A percentile compares a stretch with the other conserved stretches of the same genome.
phyloP scores from a whole-genome alignment of 2,888 invertebrate genomes.

The Argyresthia goedartella region DNA sequence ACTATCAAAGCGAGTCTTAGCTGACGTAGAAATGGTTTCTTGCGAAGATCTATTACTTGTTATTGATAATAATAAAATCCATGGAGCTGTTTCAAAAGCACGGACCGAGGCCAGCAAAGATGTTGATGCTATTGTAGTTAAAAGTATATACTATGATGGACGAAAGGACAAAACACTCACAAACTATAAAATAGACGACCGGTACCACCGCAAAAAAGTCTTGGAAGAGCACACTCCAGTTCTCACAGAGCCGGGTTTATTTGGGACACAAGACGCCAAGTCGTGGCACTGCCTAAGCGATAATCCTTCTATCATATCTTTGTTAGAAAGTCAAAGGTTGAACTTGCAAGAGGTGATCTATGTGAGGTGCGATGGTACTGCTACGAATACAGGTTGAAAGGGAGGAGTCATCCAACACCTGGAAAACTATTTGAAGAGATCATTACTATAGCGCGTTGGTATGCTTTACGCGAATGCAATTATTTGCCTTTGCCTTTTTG shows the following conservation, averaged over 20 bases:
- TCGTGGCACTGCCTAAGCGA: not conserved
- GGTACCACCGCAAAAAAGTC: not conserved
- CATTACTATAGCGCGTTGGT: not conserved
- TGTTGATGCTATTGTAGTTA: too few species aligned
- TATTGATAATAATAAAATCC: too few species aligned
- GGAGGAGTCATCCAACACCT: slow-evolving; percentile 7
- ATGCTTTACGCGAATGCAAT: not conserved
- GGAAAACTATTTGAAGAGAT: not conserved
- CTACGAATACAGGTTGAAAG: slow-evolving; percentile 16
- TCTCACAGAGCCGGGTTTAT: too few species aligned
- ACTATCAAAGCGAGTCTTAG: slow-evolving; percentile 13
- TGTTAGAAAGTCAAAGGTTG: not conserved
- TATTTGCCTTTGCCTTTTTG: too few species aligned
- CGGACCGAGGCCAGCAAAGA: too few species aligned
- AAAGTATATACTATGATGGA: slow-evolving; percentile 16
- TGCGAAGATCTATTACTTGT: too few species aligned
- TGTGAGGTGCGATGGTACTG: slow-evolving; percentile 17
- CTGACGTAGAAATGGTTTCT: slow-evolving; percentile 14
- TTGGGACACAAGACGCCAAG: not conserved
- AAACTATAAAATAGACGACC: slow-evolving; percentile 5
- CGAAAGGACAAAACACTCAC: slow-evolving; percentile 16
- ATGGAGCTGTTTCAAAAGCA: too few species aligned
- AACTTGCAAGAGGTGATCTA: not conserved
- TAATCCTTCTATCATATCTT: not conserved
- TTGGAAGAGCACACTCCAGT: not conserved